Percentiles rank a stretch among this genome's conserved stretches.
Evolutionary conservation across 2,888 invertebrate species (phyloP).

Genomic region (Plemyria rubiginata): DNA sequence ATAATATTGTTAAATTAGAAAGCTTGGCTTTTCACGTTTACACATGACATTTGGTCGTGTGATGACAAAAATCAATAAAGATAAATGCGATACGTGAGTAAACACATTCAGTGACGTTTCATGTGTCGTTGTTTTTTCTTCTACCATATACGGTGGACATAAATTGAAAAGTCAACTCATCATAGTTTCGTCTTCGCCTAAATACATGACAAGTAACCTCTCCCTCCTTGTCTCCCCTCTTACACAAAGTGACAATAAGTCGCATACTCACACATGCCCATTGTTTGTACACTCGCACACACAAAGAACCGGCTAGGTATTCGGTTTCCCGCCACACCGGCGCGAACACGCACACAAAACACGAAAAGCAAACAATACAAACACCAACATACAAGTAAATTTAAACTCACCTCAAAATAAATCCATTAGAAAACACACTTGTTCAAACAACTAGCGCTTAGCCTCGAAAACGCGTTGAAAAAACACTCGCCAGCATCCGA

Average conservation of each 20-base stretch:
- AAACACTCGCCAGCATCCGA: constrained; percentile 79
- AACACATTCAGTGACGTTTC: constrained; percentile 56
- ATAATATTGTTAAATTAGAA: constrained; percentile 1
- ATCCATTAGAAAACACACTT: constrained; percentile 86
- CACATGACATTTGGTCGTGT: constrained; percentile 66
- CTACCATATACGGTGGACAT: constrained; percentile 64
- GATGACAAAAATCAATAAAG: constrained; percentile 74
- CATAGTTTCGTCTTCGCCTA: constrained; percentile 80
- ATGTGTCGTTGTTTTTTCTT: constrained; percentile 49
- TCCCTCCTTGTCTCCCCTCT: constrained; percentile 79
- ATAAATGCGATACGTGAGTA: constrained; percentile 63
- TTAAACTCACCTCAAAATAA: constrained; percentile 86
- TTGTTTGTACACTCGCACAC: constrained; percentile 80
- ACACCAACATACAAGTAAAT: constrained; percentile 84
- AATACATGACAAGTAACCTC: constrained; percentile 83
- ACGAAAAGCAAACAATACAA: constrained; percentile 82
- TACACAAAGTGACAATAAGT: constrained; percentile 82
- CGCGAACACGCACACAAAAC: constrained; percentile 82
- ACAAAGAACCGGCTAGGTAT: constrained; percentile 75
- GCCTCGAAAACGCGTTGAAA: constrained; percentile 85
- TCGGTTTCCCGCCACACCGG: constrained; percentile 84
- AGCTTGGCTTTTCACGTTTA: constrained; percentile 53
- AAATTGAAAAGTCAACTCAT: constrained; percentile 82
- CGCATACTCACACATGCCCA: constrained; percentile 67
- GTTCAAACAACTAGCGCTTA: constrained; percentile 85